Conservation (phyloP, 1,140 invertebrate species). For the Drosophila azteca region DNA sequence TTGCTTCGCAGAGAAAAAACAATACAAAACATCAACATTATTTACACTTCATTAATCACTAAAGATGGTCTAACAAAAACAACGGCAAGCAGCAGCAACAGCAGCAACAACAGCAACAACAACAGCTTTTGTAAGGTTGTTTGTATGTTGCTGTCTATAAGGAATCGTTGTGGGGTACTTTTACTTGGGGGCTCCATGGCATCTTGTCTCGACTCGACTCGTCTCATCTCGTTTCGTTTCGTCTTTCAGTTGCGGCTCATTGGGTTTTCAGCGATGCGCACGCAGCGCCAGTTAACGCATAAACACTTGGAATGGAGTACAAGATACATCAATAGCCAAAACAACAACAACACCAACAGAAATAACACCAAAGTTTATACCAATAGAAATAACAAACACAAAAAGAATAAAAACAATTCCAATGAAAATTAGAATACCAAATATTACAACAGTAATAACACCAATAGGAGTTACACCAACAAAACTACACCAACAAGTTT, state of each 20-base stretch:
- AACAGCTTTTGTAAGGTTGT: slow-evolving; percentile 50
- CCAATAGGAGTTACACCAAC: slow-evolving; percentile 15
- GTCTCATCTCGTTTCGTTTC: slow-evolving; percentile 1
- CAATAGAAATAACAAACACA: no score
- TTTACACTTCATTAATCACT: slow-evolving; percentile 81
- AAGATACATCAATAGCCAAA: slow-evolving; percentile 30
- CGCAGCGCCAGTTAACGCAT: slow-evolving; percentile 79
- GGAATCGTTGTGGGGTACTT: slow-evolving; percentile 65
- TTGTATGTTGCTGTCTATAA: slow-evolving; percentile 37
- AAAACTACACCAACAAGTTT: no score
- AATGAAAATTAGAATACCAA: no score
- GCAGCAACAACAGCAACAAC: slow-evolving; percentile 8
- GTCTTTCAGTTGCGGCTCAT: slow-evolving; percentile 68
- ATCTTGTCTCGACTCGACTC: no score
- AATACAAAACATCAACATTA: slow-evolving; percentile 72
- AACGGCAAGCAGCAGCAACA: slow-evolving; percentile 15
- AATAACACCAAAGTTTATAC: no score
- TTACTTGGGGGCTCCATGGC: slow-evolving; percentile 47
- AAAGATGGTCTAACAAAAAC: slow-evolving; percentile 66
- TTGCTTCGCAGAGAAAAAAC: slow-evolving; percentile 43
- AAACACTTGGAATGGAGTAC: slow-evolving; percentile 71
- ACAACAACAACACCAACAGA: slow-evolving; percentile 25
- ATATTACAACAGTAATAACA: no score
- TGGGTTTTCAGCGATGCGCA: slow-evolving; percentile 78
- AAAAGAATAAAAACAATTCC: slow-evolving; percentile 1